Evolutionary conservation across 2,797 vertebrate genomes (phyloP).

Genomic region (Sebastes oblongus): DNA sequence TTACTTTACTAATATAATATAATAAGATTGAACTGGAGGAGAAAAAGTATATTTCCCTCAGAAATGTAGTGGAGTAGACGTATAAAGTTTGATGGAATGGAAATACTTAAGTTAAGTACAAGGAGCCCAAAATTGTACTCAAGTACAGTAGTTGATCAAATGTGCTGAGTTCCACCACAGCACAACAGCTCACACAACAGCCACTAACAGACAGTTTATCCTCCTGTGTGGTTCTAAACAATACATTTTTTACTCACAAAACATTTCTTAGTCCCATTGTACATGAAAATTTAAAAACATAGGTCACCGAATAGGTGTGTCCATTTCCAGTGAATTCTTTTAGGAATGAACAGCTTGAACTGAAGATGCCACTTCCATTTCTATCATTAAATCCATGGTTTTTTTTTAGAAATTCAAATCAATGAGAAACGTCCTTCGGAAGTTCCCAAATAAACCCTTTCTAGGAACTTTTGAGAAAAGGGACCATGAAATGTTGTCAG

Average conservation of each 20-base stretch:
- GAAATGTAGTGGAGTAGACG: not conserved
- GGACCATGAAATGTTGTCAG: not conserved
- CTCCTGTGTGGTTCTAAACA: not conserved
- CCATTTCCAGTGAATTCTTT: not conserved
- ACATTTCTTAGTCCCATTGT: not conserved
- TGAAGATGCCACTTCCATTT: not conserved
- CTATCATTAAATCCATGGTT: not conserved
- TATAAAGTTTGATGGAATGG: not conserved
- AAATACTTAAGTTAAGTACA: not conserved
- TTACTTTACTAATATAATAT: not conserved
- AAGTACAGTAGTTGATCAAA: not conserved
- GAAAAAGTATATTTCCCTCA: not conserved
- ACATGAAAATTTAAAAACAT: not conserved
- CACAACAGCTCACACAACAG: not conserved
- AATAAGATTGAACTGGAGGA: not conserved
- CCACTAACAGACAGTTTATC: not conserved
- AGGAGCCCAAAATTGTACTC: not conserved
- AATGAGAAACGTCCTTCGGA: not conserved
- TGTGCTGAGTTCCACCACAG: not conserved
- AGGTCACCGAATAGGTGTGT: not conserved
- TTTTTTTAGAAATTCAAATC: not conserved
- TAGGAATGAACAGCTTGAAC: not conserved
- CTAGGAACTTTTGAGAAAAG: not conserved
- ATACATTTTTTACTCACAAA: not conserved
- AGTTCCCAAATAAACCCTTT: not conserved